Evolutionary conservation across 1,140 invertebrate species (phyloP), one percentile per base, ranked within the genome.

Genomic region (Sipha flava): DNA sequence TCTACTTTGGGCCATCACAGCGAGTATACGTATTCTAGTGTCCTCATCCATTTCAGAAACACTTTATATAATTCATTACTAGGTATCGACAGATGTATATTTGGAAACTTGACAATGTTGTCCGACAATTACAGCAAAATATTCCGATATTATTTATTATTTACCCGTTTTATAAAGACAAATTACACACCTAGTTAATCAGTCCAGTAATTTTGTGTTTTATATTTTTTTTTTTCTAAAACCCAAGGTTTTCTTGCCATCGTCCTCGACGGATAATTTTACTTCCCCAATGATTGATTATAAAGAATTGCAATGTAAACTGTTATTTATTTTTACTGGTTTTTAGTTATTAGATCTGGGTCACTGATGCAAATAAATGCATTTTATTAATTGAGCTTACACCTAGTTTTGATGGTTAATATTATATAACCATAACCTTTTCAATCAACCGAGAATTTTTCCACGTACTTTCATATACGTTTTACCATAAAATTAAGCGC

Each of bases 241-340:
- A 47, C 21, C 26, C 68, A 72, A 72, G 68, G 68, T 31, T 21
- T 16, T 64, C 37, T 40, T 45, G 14, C 29, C 23, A 72, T 49
- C 68, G 45, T 72, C 68, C 68, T 72, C 68, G 68, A 49, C n/a
- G 18, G 31, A 34, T 62, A 34, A 34, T 66, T 73, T 73, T 73
- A 49, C 45, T 73, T 49, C 47, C 70, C 45, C 70, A n/a, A 37
- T 73, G 70, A 73, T 73, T 54, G 70, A 73, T 73, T 73, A 49
- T 31, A n/a, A 54, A 18, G 37, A 52, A 23, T 31, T 73, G 16
- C 21, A 72, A 62, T 62, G 9, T 34, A 37, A 62, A 62, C 59
- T 31, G 16, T 26, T 70, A 47, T 47, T 29, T 47, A 23, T 68
- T 26, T n/a, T 49, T 72, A 16, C 49, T 31, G 9, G 2, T 52